phyloP scores from a whole-genome alignment of 2,113 vertebrate species.

The Antennarius striatus region DNA sequence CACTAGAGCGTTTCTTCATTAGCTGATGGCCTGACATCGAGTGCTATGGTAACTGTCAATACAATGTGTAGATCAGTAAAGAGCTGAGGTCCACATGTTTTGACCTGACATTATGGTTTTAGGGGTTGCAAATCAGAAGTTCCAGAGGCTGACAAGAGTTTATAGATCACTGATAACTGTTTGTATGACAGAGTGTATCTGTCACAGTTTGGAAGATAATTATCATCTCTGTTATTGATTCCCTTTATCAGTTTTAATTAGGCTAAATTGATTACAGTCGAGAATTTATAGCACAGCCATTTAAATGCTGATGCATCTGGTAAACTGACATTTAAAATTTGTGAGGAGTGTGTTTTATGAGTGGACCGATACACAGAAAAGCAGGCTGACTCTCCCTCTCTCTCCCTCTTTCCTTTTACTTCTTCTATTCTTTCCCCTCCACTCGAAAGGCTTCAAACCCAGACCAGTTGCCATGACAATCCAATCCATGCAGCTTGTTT shows the following conservation, averaged over 20 bases:
- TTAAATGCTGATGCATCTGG: constrained; percentile 6
- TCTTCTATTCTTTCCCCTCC: constrained; percentile 17
- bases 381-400: background rate
- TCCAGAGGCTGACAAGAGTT: background rate
- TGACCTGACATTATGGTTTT: constrained; percentile 6
- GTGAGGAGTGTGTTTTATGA: constrained; percentile 13
- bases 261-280: background rate
- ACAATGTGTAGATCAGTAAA: background rate
- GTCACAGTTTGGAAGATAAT: background rate
- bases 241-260: constrained; percentile 14
- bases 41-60: constrained; percentile 16
- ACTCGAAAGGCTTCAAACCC: constrained; percentile 53
- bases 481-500: constrained; percentile 61
- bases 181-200: background rate
- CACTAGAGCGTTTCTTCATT: constrained; percentile 1
- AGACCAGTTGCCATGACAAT: constrained; percentile 74
- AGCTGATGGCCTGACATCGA: constrained; percentile 9
- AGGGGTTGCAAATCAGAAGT: constrained; percentile 20
- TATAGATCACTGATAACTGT: constrained; percentile 7
- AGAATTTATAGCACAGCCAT: constrained; percentile 24
- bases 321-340: constrained; percentile 38
- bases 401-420: background rate
- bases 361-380: constrained; percentile 12
- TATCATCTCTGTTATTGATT: constrained; percentile 25
- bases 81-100: background rate